phyloP scores from a whole-genome alignment of 2,113 vertebrate species.

The Hiodon alosoides region DNA sequence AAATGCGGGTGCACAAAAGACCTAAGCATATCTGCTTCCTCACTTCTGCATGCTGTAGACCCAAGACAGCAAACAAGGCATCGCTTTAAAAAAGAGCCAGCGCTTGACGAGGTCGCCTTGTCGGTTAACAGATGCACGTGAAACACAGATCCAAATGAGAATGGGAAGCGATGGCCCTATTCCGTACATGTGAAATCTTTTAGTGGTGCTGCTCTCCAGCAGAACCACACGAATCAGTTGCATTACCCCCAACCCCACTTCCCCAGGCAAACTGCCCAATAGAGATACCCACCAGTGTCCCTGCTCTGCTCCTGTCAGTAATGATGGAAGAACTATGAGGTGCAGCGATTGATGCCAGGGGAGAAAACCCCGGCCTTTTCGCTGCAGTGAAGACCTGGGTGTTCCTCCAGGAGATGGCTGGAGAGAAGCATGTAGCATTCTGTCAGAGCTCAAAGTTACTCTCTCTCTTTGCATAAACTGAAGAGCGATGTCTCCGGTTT shows the following conservation, averaged over 20 bases:
- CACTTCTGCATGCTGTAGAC: slow-evolving; percentile 53
- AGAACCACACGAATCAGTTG: too few relatives aligned
- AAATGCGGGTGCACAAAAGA: slow-evolving; percentile 57
- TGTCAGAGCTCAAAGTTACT: background rate
- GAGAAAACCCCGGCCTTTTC: too few relatives aligned
- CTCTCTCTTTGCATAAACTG: slow-evolving; percentile 34
- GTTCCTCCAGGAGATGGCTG: background rate
- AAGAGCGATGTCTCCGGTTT: slow-evolving; percentile 10
- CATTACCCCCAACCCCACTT: too few relatives aligned
- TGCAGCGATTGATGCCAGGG: too few relatives aligned
- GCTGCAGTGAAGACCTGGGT: too few relatives aligned
- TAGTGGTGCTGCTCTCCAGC: too few relatives aligned
- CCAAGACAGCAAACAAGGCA: slow-evolving; percentile 50
- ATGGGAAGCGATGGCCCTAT: background rate
- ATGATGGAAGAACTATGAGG: too few relatives aligned
- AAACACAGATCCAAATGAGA: background rate
- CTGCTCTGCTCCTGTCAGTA: too few relatives aligned
- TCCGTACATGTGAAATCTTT: too few relatives aligned
- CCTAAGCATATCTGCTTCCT: slow-evolving; percentile 62
- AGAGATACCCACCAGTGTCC: too few relatives aligned
- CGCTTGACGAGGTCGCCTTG: background rate
- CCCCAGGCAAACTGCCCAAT: too few relatives aligned
- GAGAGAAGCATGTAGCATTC: background rate
- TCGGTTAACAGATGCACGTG: background rate
- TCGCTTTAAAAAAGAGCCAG: slow-evolving; percentile 16